Base-by-base conservation (phyloP, 2,888 invertebrate genomes). In the Hydriomena furcata region DNA sequence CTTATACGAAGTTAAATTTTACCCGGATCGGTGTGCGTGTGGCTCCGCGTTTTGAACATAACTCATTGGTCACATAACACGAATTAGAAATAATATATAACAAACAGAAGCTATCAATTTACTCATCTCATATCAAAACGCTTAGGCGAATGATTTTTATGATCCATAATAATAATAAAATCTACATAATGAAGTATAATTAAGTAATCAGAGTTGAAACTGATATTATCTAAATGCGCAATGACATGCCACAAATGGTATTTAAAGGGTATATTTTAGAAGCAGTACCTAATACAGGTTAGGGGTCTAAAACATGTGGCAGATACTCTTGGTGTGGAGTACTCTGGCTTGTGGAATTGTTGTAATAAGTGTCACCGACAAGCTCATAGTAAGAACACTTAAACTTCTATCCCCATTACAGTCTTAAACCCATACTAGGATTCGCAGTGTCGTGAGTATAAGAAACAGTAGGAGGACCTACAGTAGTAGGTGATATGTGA, bases 211-310 rank as follows among this genome's bases (percentile, higher is more conserved):
- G 28, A 20, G 5, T 2, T 3, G 38, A 3, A 0, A 17, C 1
- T 17, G 40, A 30, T 40, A 20, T 8, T 7, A 40, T 40, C 40
- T 20, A 30, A 40, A 30, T 40, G 30, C 11, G 20, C 12, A 23
- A 8, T 31, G 30, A 21, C 41, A 41, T 41, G 41, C 41, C 12
- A 23, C 8, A 12, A n/a, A 1, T 7, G 12, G 23, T 41, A 41
- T 41, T 41, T 31, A 41, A 41, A 6, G 21, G 23, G 1, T 11
- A 23, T 36, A 7, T 23, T 21, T n/a, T 4, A 24, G 12, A 11
- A 4, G 7, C 3, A 7, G 24, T 6, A 23, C 5, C n/a, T 7
- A 32, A 23, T 10, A 17, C 1, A 4, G 5, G 10, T 27, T 27
- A 1, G 17, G 17, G 4, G 4, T 3, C 4, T 17, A 2, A 27